Base-by-base conservation (phyloP, 1,140 invertebrate species). In the Pissodes strobi region DNA sequence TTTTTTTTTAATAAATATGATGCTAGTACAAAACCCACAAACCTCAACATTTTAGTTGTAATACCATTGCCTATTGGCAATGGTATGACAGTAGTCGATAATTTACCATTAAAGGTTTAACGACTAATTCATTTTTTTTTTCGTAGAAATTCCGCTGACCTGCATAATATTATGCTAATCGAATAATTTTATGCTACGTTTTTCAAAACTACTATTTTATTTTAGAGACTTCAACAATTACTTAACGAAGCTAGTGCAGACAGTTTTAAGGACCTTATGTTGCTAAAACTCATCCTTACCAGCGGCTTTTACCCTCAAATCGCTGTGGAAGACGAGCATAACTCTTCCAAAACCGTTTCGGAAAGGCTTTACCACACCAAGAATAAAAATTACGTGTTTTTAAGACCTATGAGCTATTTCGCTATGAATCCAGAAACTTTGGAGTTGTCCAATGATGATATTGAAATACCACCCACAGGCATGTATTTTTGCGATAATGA, bases 291-390 rank as follows among this genome's bases (percentile, higher is more conserved):
- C 25, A 93, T 98, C 60, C 78, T 98, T 1, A 91, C 90, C 68
- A 91, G 92, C 81, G 95, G 95, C 5, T 81, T 98, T 15, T 98
- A 98, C 80, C 95, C 95, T 6, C 94, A 97, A 80, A 82, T 97
- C 49, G 93, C 94, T 3, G 85, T 95, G 38, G 85, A 91, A 10
- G 96, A 99, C 81, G 92, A 96, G 72, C 92, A 91, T 72, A 99
- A 99, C 79, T 90, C 91, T 72, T 94, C 88, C 73, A 97, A 95
- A 83, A 85, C 87, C 23, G 86, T 88, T 13, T 87, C 85, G n/a
- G 94, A 98, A 68, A 93, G 95, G 76, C 81, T 96, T 19, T 98
- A 93, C 79, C 95, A 99, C 76, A 97, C 95, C 0, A 90, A 88
- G 81, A 88, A 86, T 18, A 98, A 98, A 77, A 90, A 92, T 0